These are phyloP conservation scores for Pontoporia blainvillei DNA, from an alignment of 2,113 vertebrate genomes.

Conservation along the genomic window DNA sequence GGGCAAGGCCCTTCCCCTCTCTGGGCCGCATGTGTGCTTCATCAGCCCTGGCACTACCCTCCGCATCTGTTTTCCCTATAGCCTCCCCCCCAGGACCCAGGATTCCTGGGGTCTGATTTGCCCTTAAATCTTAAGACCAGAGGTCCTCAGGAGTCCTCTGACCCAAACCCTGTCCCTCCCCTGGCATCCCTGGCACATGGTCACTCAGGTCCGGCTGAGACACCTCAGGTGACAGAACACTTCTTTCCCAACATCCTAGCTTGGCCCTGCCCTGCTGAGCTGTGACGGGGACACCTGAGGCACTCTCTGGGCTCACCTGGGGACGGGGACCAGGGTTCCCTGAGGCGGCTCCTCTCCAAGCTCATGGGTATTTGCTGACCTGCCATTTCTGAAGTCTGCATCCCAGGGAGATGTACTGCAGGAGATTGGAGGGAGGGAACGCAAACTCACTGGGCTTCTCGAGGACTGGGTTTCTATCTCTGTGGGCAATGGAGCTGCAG, in stretches of 20 bases:
- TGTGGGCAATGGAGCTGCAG: accelerated
- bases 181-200: background rate
- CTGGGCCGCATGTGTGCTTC: background rate
- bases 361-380: accelerated
- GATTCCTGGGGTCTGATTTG: background rate
- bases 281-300: background rate
- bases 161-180: background rate
- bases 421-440: background rate
- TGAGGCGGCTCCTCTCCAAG: accelerated
- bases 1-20: too few relatives aligned
- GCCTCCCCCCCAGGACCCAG: too few relatives aligned
- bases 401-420: background rate
- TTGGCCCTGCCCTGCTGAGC: background rate
- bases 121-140: background rate
- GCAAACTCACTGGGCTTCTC: accelerated
- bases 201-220: background rate
- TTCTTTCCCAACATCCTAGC: accelerated
- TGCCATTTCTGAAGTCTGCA: background rate
- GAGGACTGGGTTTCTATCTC: background rate
- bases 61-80: background rate
- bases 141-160: background rate
- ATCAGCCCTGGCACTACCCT: background rate
- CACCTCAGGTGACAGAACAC: background rate
- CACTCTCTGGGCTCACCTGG: background rate
- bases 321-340: background rate